These are phyloP conservation scores for Botia almorhae DNA, from an alignment of 2,797 vertebrate species.

Conservation along the genomic window DNA sequence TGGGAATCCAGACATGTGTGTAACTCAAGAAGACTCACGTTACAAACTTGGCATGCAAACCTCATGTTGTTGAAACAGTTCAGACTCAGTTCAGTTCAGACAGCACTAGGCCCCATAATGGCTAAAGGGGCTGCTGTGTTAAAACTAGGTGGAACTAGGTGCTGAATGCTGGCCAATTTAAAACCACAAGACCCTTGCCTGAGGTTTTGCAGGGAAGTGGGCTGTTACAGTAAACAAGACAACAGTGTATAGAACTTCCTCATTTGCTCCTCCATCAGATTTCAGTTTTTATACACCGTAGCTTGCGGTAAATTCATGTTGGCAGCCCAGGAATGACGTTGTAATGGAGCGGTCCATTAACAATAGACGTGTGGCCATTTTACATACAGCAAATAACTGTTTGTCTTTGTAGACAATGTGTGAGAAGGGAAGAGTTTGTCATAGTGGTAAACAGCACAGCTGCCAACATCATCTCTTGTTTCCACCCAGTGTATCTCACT, in stretches of 20 bases:
- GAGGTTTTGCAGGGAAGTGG: background rate
- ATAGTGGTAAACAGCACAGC: background rate
- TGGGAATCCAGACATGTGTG: no score
- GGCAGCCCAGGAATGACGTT: conserved; percentile 26
- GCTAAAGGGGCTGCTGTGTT: conserved; percentile 15
- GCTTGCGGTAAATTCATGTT: conserved; percentile 1
- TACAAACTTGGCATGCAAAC: no score
- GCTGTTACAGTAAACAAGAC: conserved; percentile 11
- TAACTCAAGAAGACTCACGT: no score
- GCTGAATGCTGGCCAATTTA: conserved; percentile 20
- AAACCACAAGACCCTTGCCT: background rate
- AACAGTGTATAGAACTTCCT: conserved; percentile 6
- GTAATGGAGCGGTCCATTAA: conserved; percentile 26
- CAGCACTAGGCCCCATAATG: conserved; percentile 14
- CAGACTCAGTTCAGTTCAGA: background rate
- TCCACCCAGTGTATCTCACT: no score
- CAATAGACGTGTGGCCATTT: background rate
- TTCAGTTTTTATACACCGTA: no score
- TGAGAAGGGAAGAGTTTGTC: conserved; percentile 2
- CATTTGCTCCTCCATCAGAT: background rate
- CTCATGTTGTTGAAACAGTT: conserved; percentile 21
- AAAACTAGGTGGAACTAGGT: conserved; percentile 6
- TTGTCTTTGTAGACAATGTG: conserved; percentile 8
- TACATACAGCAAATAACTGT: conserved; percentile 8
- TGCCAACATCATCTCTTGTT: background rate